Evolutionary conservation across 2,888 invertebrate species (phyloP).

Genomic region (Merodon equestris): DNA sequence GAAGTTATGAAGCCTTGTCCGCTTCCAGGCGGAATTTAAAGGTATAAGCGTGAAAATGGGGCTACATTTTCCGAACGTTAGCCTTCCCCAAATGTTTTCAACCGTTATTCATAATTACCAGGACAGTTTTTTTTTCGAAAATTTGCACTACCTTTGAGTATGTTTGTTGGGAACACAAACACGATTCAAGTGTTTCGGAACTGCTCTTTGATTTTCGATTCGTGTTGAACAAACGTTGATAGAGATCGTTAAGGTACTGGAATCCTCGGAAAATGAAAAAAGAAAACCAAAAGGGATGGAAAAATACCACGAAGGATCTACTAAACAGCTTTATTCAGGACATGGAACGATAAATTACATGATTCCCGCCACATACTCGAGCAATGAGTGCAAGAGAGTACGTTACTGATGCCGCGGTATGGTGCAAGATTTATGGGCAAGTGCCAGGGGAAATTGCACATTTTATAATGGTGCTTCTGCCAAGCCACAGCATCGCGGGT

Average conservation of each 20-base stretch:
- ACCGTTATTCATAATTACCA: constrained; percentile 59
- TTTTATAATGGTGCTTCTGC: constrained; percentile 20
- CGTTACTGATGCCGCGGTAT: constrained; percentile 5
- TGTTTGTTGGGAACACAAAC: constrained; percentile 13
- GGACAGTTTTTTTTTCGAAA: constrained; percentile 35
- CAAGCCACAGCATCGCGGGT: neutral
- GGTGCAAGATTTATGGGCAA: constrained; percentile 40
- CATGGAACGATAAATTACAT: constrained; percentile 42
- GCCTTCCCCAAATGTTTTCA: constrained; percentile 13
- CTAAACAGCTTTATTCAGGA: constrained; percentile 36
- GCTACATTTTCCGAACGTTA: constrained; percentile 38
- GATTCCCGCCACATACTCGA: constrained; percentile 30
- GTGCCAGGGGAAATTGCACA: constrained; percentile 26
- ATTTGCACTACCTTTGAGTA: too few species aligned
- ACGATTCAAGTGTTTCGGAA: constrained; percentile 16
- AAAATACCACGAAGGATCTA: constrained; percentile 32
- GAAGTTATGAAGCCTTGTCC: constrained; percentile 25
- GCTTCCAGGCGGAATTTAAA: constrained; percentile 47
- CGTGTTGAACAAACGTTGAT: constrained; percentile 53
- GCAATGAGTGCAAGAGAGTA: neutral
- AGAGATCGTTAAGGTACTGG: constrained; percentile 34
- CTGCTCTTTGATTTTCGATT: constrained; percentile 45
- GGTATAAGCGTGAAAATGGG: constrained; percentile 15
- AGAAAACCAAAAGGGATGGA: neutral
- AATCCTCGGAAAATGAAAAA: constrained; percentile 16